Conservation (phyloP, 2,113 vertebrate species). For the Seriola dumerili region DNA sequence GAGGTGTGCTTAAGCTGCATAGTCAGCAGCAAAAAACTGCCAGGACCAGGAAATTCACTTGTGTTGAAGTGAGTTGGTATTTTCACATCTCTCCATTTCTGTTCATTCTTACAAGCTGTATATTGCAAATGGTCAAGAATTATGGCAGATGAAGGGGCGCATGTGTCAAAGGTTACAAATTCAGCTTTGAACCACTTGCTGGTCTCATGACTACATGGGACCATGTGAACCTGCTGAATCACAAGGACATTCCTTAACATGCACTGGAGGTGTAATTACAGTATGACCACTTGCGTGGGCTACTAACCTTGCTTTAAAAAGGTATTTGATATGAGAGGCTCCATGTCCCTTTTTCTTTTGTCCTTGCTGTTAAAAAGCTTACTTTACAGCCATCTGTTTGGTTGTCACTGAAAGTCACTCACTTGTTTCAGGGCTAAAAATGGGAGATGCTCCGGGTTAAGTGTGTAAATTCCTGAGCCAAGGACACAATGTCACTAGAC, state of each 20-base stretch:
- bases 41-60: constrained; percentile 26
- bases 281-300: constrained; percentile 10
- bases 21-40: constrained; percentile 36
- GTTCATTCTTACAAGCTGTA: not conserved
- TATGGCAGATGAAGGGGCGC: not conserved
- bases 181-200: not conserved
- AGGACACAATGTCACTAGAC: constrained; percentile 61
- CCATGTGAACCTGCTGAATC: not conserved
- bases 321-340: not conserved
- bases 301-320: not conserved
- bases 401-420: constrained; percentile 40
- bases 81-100: constrained; percentile 6
- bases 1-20: constrained; percentile 29
- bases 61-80: not conserved
- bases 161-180: not conserved
- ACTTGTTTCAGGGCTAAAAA: constrained; percentile 55
- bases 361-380: constrained; percentile 31
- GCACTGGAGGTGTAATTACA: not conserved
- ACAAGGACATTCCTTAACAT: not conserved
- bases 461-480: constrained; percentile 56
- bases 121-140: not conserved
- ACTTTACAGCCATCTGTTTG: constrained; percentile 41
- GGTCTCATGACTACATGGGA: constrained; percentile 1
- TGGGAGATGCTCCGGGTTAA: constrained; percentile 55
- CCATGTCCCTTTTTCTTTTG: constrained; percentile 7